Evolutionary conservation across 2,113 vertebrate genomes (phyloP).

Genomic region (Catagonus wagneri): DNA sequence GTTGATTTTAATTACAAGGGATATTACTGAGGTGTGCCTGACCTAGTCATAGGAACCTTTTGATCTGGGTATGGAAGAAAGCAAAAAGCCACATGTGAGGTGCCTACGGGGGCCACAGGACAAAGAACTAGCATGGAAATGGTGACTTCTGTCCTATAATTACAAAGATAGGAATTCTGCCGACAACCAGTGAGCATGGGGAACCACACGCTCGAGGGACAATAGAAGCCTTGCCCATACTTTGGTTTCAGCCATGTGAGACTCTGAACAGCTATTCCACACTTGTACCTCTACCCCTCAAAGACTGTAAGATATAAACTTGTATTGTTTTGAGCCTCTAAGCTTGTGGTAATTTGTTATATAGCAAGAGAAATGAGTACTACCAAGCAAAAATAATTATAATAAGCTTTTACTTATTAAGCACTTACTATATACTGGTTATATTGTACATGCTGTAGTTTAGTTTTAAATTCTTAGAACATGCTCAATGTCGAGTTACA

Average conservation of each 20-base stretch:
- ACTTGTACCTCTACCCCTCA: background rate
- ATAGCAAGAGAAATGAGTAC: background rate
- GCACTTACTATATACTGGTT: background rate
- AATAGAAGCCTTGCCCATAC: background rate
- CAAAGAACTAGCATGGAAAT: background rate
- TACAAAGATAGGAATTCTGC: background rate
- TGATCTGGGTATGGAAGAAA: background rate
- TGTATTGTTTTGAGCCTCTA: background rate
- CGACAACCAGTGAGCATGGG: background rate
- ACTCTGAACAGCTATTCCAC: background rate
- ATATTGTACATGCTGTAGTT: background rate
- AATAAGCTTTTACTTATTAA: background rate
- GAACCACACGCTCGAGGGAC: background rate
- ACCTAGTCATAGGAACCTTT: background rate
- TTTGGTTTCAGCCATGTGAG: background rate
- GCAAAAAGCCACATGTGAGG: background rate
- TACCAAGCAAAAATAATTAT: rapidly evolving
- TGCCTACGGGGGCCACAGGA: background rate
- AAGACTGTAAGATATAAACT: background rate
- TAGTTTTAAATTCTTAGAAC: background rate
- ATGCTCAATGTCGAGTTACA: background rate
- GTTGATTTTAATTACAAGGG: background rate
- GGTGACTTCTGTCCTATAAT: background rate
- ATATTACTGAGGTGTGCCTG: background rate
- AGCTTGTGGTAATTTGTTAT: background rate